These are phyloP conservation scores for Cetonia aurata DNA, from an alignment of 2,888 invertebrate species.

Conservation along the genomic window DNA sequence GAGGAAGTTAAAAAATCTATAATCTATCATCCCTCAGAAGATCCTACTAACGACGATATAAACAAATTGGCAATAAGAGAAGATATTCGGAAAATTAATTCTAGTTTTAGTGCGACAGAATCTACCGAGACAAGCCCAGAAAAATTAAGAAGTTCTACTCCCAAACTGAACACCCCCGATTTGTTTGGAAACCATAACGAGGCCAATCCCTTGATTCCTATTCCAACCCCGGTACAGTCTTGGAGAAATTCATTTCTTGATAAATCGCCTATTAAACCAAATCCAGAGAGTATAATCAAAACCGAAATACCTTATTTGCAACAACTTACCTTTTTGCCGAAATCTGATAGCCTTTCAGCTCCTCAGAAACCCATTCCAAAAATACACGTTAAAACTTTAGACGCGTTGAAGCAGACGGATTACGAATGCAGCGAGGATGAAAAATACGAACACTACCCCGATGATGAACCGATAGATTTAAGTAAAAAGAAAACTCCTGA, in stretches of 20 bases:
- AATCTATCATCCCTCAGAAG: conserved; percentile 88
- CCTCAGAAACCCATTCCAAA: conserved; percentile 56
- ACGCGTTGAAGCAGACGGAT: conserved; percentile 72
- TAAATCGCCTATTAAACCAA: conserved; percentile 44
- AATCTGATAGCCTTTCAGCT: conserved; percentile 55
- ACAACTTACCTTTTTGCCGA: conserved; percentile 55
- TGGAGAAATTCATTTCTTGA: conserved; percentile 51
- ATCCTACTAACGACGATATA: conserved; percentile 82
- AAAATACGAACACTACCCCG: conserved; percentile 63
- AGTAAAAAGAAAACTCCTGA: conserved; percentile 76
- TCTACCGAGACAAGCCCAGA: conserved; percentile 54
- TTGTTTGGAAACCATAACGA: conserved; percentile 42
- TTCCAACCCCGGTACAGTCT: conserved; percentile 47
- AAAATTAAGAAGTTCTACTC: conserved; percentile 59
- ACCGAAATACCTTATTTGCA: conserved; percentile 52
- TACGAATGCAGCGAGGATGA: conserved; percentile 66
- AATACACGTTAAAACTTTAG: conserved; percentile 71
- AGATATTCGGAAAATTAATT: conserved; percentile 66
- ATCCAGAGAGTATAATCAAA: conserved; percentile 56
- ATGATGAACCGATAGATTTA: conserved; percentile 67
- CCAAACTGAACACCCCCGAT: conserved; percentile 53
- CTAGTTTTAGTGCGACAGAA: conserved; percentile 33
- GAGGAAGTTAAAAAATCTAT: conserved; percentile 92
- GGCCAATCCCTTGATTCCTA: conserved; percentile 42
- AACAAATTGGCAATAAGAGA: conserved; percentile 69